phyloP scores from a whole-genome alignment of 2,888 invertebrate genomes.

The Epinotia bilunana region DNA sequence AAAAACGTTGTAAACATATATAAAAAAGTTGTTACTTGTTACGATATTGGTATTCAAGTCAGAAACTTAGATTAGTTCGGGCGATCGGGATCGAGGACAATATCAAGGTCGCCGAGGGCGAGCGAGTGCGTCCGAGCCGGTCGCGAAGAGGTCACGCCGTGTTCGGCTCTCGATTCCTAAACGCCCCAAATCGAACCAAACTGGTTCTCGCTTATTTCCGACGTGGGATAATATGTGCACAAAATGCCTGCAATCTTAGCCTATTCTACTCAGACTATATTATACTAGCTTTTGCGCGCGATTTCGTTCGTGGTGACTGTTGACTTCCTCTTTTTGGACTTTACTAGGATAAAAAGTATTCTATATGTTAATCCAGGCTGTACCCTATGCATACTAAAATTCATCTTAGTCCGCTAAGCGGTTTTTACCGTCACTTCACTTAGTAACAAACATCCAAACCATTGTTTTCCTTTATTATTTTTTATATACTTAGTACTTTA shows the following conservation, averaged over 20 bases:
- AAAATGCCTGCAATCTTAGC: conserved; percentile 14
- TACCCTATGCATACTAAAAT: too few species aligned
- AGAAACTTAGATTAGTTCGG: conserved; percentile 28
- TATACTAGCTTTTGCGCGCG: not conserved
- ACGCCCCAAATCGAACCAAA: conserved; percentile 59
- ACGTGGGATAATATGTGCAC: conserved; percentile 56
- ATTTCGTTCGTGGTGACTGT: too few species aligned
- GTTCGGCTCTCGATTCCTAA: conserved; percentile 65
- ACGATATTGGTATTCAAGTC: conserved; percentile 24
- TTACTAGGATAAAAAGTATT: too few species aligned
- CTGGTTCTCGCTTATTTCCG: conserved; percentile 65
- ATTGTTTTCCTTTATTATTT: too few species aligned
- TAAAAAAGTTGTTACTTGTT: not conserved
- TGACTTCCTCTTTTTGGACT: too few species aligned
- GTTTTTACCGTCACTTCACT: too few species aligned
- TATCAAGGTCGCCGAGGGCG: conserved; percentile 73
- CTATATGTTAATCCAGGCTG: too few species aligned
- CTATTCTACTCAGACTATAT: not conserved
- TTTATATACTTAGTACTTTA: too few species aligned
- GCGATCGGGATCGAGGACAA: conserved; percentile 56
- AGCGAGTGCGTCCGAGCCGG: conserved; percentile 71
- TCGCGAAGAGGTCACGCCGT: conserved; percentile 72
- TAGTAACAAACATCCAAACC: too few species aligned
- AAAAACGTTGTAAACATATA: not conserved
- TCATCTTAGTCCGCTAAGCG: too few species aligned